phyloP scores from a whole-genome alignment of 2,113 vertebrate species.

The Chloropsis cyanopogon region DNA sequence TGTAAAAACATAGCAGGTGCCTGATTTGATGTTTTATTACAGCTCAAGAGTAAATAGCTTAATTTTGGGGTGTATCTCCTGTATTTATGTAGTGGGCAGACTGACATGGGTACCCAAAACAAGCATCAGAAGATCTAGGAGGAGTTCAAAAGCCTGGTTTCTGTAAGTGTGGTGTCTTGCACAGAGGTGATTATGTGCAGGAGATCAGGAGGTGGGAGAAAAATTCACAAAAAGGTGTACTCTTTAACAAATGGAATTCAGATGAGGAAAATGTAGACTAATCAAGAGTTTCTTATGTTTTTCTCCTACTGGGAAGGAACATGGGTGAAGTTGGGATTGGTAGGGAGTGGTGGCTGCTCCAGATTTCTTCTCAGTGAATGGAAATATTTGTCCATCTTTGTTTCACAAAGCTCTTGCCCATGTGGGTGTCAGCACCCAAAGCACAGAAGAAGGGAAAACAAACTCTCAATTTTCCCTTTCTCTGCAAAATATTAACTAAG shows the following conservation, averaged over 20 bases:
- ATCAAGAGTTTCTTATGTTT: neutral
- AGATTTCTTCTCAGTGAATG: neutral
- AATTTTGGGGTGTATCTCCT: neutral
- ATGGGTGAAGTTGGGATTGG: neutral
- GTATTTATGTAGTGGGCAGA: neutral
- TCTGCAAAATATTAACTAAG: neutral
- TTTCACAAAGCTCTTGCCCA: neutral
- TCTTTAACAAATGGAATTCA: neutral
- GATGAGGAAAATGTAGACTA: neutral
- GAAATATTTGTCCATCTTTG: neutral
- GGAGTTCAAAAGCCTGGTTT: neutral
- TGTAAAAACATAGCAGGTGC: neutral
- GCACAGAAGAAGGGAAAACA: neutral
- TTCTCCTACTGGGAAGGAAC: neutral
- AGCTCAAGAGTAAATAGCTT: neutral
- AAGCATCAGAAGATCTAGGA: neutral
- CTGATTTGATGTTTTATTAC: neutral
- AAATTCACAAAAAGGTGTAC: neutral
- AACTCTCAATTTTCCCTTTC: neutral
- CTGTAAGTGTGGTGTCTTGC: neutral
- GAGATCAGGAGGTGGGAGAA: neutral
- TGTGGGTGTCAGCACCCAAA: neutral
- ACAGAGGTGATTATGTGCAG: neutral
- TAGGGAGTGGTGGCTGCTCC: neutral
- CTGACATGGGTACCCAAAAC: neutral